Base-by-base conservation (phyloP, 2,113 vertebrate species). In the Tragelaphus strepsiceros region DNA sequence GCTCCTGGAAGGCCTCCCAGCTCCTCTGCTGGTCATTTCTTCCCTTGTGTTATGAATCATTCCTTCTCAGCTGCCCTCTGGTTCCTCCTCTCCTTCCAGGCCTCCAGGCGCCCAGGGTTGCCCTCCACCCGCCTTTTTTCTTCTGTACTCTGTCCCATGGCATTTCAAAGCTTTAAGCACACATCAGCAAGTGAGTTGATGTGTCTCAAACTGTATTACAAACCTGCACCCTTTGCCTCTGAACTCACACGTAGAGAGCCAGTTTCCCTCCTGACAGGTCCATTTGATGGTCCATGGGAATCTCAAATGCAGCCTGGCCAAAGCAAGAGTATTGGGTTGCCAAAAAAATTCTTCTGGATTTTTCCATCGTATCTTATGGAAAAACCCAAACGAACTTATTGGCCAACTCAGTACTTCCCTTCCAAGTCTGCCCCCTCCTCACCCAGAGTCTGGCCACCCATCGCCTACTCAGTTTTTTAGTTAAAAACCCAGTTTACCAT, bases 21-120 rank as follows among this genome's bases (percentile, higher is more conserved):
- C 28, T 26, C 16, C 62, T 3, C 26, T 0, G 3, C 7, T 19
- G 54, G 3, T 8, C 35, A n/a, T 10, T 14, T 19, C 62, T 17
- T 53, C 8, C 35, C 10, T 21, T 6, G 58, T 10, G 32, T 90
- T 26, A 2, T 3, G 1, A 5, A 2, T 64, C 46, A 7, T 13
- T 24, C 81, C 82, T 59, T 54, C 10, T 13, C 13, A 32, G 35
- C n/a, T 6, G 32, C 19, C 28, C 46, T 62, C 16, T 6, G 6
- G 49, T 3, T 51, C 51, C 54, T 71, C 28, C 54, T 88, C 22
- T 22, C 35, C 30, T 19, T 32, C 54, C 53, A n/a, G 21, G 28
- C 24, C 46, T 92, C 30, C 28, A 12, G 46, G 32, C 30, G 6
- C 16, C 17, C n/a, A 30, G 6, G 3, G 24, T 74, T 0, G 26